Conservation (phyloP, 2,888 invertebrate species). For the Stramonita haemastoma region DNA sequence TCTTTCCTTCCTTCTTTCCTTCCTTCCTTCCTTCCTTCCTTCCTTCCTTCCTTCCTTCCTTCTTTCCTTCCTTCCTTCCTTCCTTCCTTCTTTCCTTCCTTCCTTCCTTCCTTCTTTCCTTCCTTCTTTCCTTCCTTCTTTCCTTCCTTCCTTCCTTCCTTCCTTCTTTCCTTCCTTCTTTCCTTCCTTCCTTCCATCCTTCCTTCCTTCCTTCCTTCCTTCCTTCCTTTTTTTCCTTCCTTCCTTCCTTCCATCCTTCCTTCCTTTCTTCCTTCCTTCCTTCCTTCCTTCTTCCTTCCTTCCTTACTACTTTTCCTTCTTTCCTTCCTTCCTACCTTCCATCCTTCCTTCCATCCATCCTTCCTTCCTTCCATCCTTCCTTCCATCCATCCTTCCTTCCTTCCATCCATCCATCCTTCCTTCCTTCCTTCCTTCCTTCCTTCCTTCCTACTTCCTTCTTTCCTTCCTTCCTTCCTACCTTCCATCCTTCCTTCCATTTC, state of each 20-base stretch:
- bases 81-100: not conserved
- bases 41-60: not conserved
- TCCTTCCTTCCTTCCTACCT: too few species aligned
- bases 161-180: not conserved
- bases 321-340: too few species aligned
- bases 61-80: not conserved
- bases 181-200: not conserved
- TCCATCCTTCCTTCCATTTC: too few species aligned
- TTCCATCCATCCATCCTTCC: not conserved
- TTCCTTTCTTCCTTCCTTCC: not conserved
- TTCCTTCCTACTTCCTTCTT: too few species aligned
- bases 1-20: not conserved
- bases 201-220: not conserved
- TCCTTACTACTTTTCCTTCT: conserved; percentile 1
- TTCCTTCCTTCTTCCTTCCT: not conserved
- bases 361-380: not conserved
- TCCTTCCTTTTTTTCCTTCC: not conserved
- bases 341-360: not conserved
- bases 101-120: not conserved
- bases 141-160: not conserved
- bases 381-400: not conserved
- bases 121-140: not conserved
- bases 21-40: not conserved
- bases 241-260: not conserved
- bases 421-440: not conserved